phyloP scores from a whole-genome alignment of 2,113 vertebrate genomes.

The Brachypodius melanocephalos region DNA sequence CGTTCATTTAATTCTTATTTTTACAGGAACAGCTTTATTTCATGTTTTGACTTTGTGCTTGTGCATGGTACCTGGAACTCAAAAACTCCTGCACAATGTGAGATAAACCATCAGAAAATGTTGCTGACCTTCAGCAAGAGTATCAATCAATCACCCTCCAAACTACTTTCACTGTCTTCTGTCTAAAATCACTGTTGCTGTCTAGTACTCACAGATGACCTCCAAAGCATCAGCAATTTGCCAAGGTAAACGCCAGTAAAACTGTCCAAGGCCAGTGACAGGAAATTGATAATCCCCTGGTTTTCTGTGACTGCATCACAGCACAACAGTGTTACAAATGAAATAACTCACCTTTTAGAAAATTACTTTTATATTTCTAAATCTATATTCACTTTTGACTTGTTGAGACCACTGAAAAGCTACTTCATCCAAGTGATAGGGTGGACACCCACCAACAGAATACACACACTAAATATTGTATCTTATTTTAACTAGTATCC shows the following conservation, averaged over 20 bases:
- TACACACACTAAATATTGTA: not conserved
- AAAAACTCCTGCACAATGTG: not conserved
- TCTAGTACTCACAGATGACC: not conserved
- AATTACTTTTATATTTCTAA: not conserved
- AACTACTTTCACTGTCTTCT: not conserved
- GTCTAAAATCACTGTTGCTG: not conserved
- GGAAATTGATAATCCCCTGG: not conserved
- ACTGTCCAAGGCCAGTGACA: not conserved
- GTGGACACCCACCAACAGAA: not conserved
- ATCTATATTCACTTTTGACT: not conserved
- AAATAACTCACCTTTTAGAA: not conserved
- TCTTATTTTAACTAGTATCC: not conserved
- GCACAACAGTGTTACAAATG: not conserved
- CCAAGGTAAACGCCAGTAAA: not conserved
- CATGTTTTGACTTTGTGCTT: not conserved
- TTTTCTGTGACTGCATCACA: not conserved
- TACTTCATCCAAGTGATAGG: not conserved
- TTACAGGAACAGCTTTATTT: not conserved
- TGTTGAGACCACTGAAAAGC: not conserved
- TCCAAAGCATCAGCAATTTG: not conserved
- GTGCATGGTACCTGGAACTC: not conserved
- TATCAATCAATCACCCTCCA: not conserved
- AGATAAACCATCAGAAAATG: not conserved
- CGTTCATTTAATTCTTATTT: not conserved
- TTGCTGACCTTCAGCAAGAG: not conserved